These are phyloP conservation scores for Acronicta psi DNA, from an alignment of 2,888 invertebrate species.

Conservation along the genomic window DNA sequence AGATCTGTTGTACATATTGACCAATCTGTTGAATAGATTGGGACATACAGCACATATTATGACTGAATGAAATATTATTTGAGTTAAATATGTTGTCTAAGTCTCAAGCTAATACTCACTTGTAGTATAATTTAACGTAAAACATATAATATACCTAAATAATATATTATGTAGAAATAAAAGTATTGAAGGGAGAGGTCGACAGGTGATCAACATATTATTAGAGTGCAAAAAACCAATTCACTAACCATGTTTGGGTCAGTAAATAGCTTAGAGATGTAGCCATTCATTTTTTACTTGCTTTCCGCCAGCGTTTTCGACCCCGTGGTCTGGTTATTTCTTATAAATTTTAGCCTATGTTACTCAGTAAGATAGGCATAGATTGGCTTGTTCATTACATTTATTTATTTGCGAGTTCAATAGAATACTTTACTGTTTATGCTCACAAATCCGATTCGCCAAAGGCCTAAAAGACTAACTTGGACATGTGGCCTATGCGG, in stretches of 20 bases:
- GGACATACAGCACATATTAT: too few relatives aligned
- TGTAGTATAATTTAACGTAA: not conserved
- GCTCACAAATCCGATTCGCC: too few relatives aligned
- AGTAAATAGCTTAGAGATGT: constrained; percentile 20
- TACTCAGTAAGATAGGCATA: too few relatives aligned
- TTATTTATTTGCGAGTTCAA: constrained; percentile 1
- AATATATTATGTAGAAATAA: not conserved
- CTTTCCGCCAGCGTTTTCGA: too few relatives aligned
- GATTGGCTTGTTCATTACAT: too few relatives aligned
- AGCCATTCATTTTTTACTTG: not conserved
- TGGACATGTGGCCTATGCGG: not conserved
- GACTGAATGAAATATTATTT: not conserved
- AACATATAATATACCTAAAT: not conserved
- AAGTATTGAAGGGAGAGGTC: not conserved
- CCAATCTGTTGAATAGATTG: too few relatives aligned
- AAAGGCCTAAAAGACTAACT: too few relatives aligned
- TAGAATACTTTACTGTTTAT: too few relatives aligned
- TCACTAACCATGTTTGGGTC: constrained; percentile 18
- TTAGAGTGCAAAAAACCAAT: not conserved
- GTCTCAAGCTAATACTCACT: constrained; percentile 3
- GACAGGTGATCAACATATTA: not conserved
- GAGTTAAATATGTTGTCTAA: not conserved
- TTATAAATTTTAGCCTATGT: too few relatives aligned
- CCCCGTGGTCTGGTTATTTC: too few relatives aligned
- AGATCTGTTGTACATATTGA: too few relatives aligned